Evolutionary conservation across 2,888 invertebrate genomes (phyloP).

Genomic region (Pimpla rufipes): DNA sequence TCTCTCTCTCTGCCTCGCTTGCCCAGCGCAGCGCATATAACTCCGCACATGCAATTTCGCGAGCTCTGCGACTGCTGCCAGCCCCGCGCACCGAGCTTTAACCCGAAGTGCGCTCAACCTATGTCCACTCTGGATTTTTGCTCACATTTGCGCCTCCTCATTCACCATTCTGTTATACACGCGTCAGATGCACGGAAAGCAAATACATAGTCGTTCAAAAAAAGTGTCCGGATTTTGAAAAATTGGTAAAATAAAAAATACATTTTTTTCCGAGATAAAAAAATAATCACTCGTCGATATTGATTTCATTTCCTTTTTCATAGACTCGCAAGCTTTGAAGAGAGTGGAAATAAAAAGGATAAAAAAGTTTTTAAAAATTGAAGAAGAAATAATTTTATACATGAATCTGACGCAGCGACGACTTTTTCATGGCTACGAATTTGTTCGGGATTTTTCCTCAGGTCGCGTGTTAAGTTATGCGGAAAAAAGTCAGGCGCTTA

Average conservation of each 20-base stretch:
- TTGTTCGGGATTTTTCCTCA: not conserved
- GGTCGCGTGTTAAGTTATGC: not conserved
- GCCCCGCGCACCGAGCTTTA: slow-evolving; percentile 3
- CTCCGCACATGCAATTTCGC: slow-evolving; percentile 8
- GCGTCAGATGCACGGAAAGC: not conserved
- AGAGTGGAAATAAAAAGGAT: not conserved
- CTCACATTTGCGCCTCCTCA: not conserved
- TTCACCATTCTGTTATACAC: slow-evolving; percentile 11
- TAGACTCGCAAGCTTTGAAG: not conserved
- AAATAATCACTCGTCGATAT: not conserved
- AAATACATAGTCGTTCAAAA: not conserved
- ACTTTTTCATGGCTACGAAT: not conserved
- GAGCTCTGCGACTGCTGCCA: slow-evolving; percentile 7
- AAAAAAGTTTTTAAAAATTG: not conserved
- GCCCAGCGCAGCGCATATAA: not conserved
- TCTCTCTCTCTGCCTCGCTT: not conserved
- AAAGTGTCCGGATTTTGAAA: not conserved
- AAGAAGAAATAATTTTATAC: not conserved
- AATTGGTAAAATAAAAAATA: not conserved
- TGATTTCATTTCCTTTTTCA: no score
- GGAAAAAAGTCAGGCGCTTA: not conserved
- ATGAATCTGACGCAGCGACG: not conserved
- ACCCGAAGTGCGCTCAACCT: not conserved
- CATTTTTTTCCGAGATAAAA: not conserved
- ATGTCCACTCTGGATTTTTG: slow-evolving; percentile 18